Conservation (phyloP, 2,888 invertebrate genomes). For the Rosalia funebris region DNA sequence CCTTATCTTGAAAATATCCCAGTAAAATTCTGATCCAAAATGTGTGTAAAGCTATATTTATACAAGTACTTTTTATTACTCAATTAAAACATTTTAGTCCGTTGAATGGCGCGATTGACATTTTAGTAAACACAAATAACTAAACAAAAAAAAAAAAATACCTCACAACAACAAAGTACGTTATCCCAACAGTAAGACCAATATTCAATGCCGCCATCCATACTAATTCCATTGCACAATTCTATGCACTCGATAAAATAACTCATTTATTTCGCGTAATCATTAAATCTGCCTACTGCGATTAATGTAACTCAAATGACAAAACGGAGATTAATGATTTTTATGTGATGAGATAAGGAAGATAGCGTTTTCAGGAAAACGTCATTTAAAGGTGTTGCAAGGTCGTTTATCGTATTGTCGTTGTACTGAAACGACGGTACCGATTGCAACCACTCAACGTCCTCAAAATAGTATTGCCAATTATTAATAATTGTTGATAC, state of each 20-base stretch:
- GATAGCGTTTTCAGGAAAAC: not conserved
- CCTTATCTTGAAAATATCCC: no score
- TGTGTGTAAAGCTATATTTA: no score
- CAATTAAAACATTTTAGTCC: no score
- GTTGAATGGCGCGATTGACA: no score
- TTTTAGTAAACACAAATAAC: no score
- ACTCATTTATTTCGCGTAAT: not conserved
- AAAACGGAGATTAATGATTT: not conserved
- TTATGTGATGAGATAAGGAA: not conserved
- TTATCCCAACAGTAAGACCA: slow-evolving; percentile 72
- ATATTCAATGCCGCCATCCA: slow-evolving; percentile 74
- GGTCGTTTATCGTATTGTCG: not conserved
- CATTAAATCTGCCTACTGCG: no score
- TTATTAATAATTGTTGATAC: not conserved
- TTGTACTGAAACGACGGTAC: no score
- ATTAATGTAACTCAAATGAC: not conserved
- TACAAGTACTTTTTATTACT: no score
- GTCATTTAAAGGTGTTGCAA: not conserved
- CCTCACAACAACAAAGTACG: slow-evolving; percentile 71
- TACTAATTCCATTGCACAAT: slow-evolving; percentile 67
- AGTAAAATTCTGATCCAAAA: no score
- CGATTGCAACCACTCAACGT: no score
- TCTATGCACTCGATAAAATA: not conserved
- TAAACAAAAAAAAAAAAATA: no score
- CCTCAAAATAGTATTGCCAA: no score